A percentile compares a stretch with the other conserved stretches of the same genome.
Conservation (phyloP, 1,140 invertebrate genomes). For the Thrips palmi region DNA sequence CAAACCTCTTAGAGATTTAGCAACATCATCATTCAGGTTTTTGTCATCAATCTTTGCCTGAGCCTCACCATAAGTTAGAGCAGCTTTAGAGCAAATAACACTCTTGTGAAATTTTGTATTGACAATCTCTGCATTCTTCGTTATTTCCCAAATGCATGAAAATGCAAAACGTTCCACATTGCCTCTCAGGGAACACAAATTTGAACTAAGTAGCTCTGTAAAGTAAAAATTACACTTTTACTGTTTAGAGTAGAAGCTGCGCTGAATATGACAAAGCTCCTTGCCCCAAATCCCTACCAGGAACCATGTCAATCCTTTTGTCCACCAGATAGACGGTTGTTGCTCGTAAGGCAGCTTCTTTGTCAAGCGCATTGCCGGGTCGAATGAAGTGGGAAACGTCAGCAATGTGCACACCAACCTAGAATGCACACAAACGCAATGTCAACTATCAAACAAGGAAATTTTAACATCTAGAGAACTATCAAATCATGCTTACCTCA, state of each 20-base stretch:
- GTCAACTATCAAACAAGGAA: no score
- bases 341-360: slow-evolving; percentile 64
- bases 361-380: slow-evolving; percentile 71
- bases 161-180: slow-evolving; percentile 74
- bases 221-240: slow-evolving; percentile 16
- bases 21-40: slow-evolving; percentile 48
- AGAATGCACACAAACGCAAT: slow-evolving; percentile 4
- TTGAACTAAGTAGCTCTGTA: slow-evolving; percentile 71
- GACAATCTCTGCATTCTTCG: slow-evolving; percentile 67
- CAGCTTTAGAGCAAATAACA: slow-evolving; percentile 70
- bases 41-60: slow-evolving; percentile 81
- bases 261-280: slow-evolving; percentile 1
- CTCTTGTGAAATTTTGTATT: slow-evolving; percentile 75
- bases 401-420: slow-evolving; percentile 85
- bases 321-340: slow-evolving; percentile 86
- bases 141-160: slow-evolving; percentile 85
- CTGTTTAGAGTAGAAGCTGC: not conserved
- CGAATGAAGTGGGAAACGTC: slow-evolving; percentile 90
- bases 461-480: slow-evolving; percentile 2
- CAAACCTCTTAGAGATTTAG: slow-evolving; percentile 56
- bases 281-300: slow-evolving; percentile 27
- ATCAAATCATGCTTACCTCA: slow-evolving; percentile 31
- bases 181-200: slow-evolving; percentile 77
- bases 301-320: slow-evolving; percentile 77
- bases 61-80: slow-evolving; percentile 91